Percentiles rank a stretch among this genome's conserved stretches.
phyloP scores from a whole-genome alignment of 1,140 invertebrate genomes.

The Choristoneura fumiferana region DNA sequence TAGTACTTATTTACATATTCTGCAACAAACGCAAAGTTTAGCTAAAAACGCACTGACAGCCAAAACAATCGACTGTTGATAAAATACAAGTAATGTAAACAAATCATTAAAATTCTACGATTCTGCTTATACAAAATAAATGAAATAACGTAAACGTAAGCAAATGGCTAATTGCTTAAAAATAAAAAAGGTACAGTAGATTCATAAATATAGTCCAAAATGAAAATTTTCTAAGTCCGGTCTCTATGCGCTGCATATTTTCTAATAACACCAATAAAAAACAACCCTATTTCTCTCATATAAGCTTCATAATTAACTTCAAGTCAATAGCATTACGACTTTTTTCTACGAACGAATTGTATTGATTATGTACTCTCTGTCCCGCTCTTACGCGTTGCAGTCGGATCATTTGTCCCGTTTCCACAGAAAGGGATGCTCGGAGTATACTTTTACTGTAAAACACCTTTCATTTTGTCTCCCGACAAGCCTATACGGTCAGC shows the following conservation, averaged over 20 bases:
- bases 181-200: neutral
- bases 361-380: conserved; percentile 1
- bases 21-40: too few relatives aligned
- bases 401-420: neutral
- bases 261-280: neutral
- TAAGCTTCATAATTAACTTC: neutral
- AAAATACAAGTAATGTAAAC: too few relatives aligned
- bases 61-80: too few relatives aligned
- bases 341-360: neutral
- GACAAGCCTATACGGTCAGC: conserved; percentile 1
- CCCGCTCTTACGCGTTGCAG: neutral
- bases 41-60: too few relatives aligned
- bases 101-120: too few relatives aligned
- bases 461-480: conserved; percentile 12
- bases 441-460: conserved; percentile 9
- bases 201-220: neutral
- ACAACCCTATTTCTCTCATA: neutral
- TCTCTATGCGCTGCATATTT: too few relatives aligned
- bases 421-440: conserved; percentile 3
- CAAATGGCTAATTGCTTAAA: neutral
- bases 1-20: too few relatives aligned
- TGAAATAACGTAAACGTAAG: too few relatives aligned
- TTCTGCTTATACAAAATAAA: too few relatives aligned
- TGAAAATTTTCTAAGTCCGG: neutral
- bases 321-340: neutral